Evolutionary conservation across 2,113 vertebrate species (phyloP).

Genomic region (Edolisoma coerulescens): DNA sequence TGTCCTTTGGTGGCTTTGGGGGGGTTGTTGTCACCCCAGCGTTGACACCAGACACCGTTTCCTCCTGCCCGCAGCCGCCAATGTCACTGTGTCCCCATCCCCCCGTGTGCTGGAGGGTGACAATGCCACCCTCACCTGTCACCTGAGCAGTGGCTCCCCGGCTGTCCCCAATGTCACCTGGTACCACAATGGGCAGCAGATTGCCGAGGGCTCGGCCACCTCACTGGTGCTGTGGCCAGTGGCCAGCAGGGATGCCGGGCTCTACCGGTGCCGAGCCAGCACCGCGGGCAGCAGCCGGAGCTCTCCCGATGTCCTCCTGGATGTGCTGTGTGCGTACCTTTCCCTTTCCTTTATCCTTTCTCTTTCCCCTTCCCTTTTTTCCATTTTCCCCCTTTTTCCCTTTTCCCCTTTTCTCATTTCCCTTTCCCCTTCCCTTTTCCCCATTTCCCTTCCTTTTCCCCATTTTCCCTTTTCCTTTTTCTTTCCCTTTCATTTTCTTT

Average conservation of each 20-base stretch:
- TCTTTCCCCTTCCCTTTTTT: fast-evolving
- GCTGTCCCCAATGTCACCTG: conserved; percentile 18
- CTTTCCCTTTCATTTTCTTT: no score
- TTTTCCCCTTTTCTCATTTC: no score
- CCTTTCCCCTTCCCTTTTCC: fast-evolving
- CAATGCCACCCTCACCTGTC: conserved; percentile 31
- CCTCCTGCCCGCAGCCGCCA: background rate
- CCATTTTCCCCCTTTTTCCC: fast-evolving
- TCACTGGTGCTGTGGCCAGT: background rate
- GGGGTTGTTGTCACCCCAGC: fast-evolving
- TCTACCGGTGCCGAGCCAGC: conserved; percentile 25
- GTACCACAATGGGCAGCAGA: conserved; percentile 9
- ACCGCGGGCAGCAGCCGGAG: background rate
- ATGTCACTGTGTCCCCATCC: background rate
- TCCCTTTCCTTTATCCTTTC: fast-evolving
- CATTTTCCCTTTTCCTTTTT: fast-evolving
- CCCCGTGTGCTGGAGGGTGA: background rate
- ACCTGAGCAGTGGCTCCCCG: background rate
- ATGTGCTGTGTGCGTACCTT: conserved; percentile 38
- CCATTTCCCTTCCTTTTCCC: no score
- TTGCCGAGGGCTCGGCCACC: background rate
- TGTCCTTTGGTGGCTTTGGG: background rate
- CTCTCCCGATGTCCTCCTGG: background rate
- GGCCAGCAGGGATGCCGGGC: background rate
- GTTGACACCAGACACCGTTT: fast-evolving